Evolutionary conservation across 2,888 invertebrate species (phyloP), one percentile per base, ranked within the genome.

Genomic region (Rhopalosiphum nymphaeae): DNA sequence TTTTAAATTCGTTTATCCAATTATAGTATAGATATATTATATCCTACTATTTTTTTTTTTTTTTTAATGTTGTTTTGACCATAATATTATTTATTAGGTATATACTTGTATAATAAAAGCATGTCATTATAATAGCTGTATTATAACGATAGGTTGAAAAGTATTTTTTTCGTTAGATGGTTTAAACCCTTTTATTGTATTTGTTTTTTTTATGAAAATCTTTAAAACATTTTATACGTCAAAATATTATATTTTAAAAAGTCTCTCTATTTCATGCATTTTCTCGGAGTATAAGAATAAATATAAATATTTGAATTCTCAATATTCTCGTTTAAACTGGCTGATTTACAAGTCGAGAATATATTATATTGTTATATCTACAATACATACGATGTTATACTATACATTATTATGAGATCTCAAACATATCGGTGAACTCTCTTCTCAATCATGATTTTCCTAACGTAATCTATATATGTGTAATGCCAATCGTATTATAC

Each of bases 281-380:
- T 78, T 78, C 21, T 16, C 21, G 36, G 42, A 26, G 29, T 44
- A 44, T 29, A 61, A 89, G 46, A 46, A 90, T 90, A n/a, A 90
- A 90, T n/a, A 46, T 46, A n/a, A 16, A 90, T 46, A 46, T 90
- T 42, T 44, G 78, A 91, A 49, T 84, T 78, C 36, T 13, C 78
- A 26, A 25, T 21, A 42, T 44, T 91, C 26, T 78, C 36, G 49
- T 56, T 56, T 44, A 42, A 91, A 85, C 16, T 21, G 10, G 13
- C 25, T 53, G 84, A 91, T 91, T 91, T 56, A 91, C 44, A 90
- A 90, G n/a, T 67, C n/a, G 16, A 61, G 21, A 11, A 29, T 87
- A 26, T 85, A 44, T 85, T 85, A 85, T 44, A 85, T 44, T 44
- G 42, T 85, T 85, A 85, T 85, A 78, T 36, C 29, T 61, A 42